Conservation (phyloP, 1,140 invertebrate genomes). For the Aphelenchoides avenae region DNA sequence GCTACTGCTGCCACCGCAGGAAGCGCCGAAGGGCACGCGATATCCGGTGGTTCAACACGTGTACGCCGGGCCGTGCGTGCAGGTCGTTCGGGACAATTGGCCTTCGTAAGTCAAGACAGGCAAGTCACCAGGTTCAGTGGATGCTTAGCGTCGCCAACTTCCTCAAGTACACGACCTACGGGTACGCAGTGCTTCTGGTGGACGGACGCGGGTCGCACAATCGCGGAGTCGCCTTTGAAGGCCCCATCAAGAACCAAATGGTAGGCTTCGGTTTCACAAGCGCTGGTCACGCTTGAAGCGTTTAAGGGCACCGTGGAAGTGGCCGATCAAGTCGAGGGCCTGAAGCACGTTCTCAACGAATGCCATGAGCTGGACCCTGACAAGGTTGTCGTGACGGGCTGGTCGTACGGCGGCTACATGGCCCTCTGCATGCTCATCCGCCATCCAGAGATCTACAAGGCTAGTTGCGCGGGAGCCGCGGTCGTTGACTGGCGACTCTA, state of each 20-base stretch:
- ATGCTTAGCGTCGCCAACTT: constrained; percentile 36
- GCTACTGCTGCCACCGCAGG: constrained; percentile 70
- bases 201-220: constrained; percentile 91
- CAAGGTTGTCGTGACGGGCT: constrained; percentile 89
- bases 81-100: constrained; percentile 74
- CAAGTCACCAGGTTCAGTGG: background rate
- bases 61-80: constrained; percentile 68
- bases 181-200: constrained; percentile 89
- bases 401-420: constrained; percentile 78
- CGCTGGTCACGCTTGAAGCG: constrained; percentile 2
- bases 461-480: constrained; percentile 86
- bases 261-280: constrained; percentile 57
- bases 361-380: constrained; percentile 76
- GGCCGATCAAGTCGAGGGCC: constrained; percentile 88
- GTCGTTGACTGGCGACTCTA: constrained; percentile 92
- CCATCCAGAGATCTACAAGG: constrained; percentile 49
- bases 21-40: constrained; percentile 65
- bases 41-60: constrained; percentile 93
- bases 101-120: constrained; percentile 27
- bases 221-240: constrained; percentile 75
- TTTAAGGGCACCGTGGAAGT: constrained; percentile 83
- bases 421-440: constrained; percentile 45
- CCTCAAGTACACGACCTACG: constrained; percentile 81
- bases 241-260: constrained; percentile 78
- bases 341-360: constrained; percentile 78